These are phyloP conservation scores for Tribolium freemani DNA, from an alignment of 2,888 invertebrate genomes.

Conservation along the genomic window DNA sequence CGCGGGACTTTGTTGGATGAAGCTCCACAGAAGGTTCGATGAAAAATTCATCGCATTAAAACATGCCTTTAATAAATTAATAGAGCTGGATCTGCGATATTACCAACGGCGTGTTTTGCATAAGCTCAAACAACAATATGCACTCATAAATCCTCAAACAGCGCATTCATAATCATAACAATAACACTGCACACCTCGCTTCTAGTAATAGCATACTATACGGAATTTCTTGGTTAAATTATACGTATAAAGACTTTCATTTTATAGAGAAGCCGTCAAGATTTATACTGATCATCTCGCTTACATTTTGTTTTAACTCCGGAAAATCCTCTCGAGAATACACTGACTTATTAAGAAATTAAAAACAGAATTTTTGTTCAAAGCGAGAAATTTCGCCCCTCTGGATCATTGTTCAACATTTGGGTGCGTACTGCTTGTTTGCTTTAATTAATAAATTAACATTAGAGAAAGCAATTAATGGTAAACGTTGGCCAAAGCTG, in stretches of 20 bases:
- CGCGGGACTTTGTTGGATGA: background rate
- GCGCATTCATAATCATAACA: slow-evolving; percentile 27
- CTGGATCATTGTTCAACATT: background rate
- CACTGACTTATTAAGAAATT: too few relatives aligned
- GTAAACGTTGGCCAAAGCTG: slow-evolving; percentile 2
- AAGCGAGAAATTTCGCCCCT: too few relatives aligned
- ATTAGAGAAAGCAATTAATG: slow-evolving; percentile 18
- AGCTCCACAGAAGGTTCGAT: background rate
- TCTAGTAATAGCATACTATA: background rate
- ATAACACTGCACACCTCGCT: background rate
- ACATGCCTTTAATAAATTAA: slow-evolving; percentile 17
- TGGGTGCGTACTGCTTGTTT: background rate
- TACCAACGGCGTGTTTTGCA: slow-evolving; percentile 7
- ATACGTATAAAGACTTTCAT: background rate
- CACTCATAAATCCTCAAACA: slow-evolving; percentile 6
- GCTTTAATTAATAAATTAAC: slow-evolving; percentile 25
- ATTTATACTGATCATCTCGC: background rate
- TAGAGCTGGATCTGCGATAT: background rate
- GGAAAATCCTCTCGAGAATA: background rate
- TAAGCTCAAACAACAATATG: slow-evolving; percentile 12
- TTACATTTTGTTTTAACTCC: background rate
- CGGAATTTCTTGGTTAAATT: background rate
- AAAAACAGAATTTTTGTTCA: too few relatives aligned
- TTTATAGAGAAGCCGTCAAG: background rate
- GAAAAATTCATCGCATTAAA: slow-evolving; percentile 2